Evolutionary conservation across 1,140 invertebrate genomes (phyloP).

Genomic region (Brachionus paranguensis): DNA sequence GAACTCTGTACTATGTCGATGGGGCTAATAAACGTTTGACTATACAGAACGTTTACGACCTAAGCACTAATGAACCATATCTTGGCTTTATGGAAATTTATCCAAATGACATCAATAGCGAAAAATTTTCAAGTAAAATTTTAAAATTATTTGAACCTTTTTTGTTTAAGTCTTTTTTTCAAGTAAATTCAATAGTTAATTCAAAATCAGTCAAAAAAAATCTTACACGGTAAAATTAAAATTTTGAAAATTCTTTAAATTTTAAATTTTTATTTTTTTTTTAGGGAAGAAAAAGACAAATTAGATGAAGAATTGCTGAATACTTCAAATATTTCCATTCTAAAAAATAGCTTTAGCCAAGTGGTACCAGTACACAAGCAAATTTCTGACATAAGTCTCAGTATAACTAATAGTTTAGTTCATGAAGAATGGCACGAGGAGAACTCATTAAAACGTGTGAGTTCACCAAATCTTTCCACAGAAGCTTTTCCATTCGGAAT

Average conservation of each 20-base stretch:
- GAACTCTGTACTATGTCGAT: not conserved
- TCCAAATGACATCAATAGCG: not conserved
- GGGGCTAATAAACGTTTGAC: not conserved
- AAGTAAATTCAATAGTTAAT: not conserved
- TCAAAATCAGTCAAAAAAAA: not conserved
- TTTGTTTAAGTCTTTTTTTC: not conserved
- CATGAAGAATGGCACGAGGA: not conserved
- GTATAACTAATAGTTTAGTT: not conserved
- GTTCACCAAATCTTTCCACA: not conserved
- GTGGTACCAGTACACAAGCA: not conserved
- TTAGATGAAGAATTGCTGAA: not conserved
- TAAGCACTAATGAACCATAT: not conserved
- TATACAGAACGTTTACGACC: not conserved
- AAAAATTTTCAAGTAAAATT: not conserved
- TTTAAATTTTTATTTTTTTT: not conserved
- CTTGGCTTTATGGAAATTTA: slow-evolving; percentile 2
- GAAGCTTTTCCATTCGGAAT: not conserved
- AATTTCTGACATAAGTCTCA: not conserved
- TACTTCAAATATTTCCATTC: not conserved
- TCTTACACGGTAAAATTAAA: not conserved
- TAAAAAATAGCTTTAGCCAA: slow-evolving; percentile 2
- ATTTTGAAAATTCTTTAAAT: not conserved
- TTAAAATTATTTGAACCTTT: not conserved
- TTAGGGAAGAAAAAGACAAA: not conserved
- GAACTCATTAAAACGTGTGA: not conserved